A percentile compares a stretch with the other conserved stretches of the same genome.
These are phyloP conservation scores for Hucho hucho DNA, from an alignment of 2,113 vertebrate genomes.

Conservation along the genomic window DNA sequence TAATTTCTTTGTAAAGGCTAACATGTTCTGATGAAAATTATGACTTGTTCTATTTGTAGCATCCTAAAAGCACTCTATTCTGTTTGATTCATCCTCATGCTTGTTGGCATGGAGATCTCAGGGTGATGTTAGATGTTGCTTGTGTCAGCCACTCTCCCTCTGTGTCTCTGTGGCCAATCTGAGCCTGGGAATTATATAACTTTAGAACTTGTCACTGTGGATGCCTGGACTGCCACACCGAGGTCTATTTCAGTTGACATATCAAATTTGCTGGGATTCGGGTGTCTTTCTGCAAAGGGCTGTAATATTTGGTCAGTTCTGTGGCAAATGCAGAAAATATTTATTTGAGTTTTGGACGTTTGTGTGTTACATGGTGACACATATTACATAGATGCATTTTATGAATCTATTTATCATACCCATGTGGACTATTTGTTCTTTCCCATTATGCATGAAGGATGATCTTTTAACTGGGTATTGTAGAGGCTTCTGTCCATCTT, in stretches of 20 bases:
- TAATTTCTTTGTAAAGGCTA: conserved; percentile 23
- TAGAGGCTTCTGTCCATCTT: not conserved
- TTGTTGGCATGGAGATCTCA: conserved; percentile 37
- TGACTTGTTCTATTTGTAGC: not conserved
- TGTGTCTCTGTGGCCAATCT: conserved; percentile 39
- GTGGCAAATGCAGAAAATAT: conserved; percentile 34
- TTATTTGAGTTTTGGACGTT: not conserved
- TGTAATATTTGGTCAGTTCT: conserved; percentile 53
- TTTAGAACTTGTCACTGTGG: conserved; percentile 55
- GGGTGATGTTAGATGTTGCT: conserved; percentile 40
- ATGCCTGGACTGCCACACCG: conserved; percentile 59
- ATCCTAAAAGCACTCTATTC: conserved; percentile 7
- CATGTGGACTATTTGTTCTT: not conserved
- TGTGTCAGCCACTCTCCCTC: conserved; percentile 49
- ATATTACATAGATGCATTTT: not conserved
- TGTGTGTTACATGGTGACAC: conserved; percentile 8
- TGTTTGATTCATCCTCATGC: conserved; percentile 16
- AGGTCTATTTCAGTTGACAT: conserved; percentile 60
- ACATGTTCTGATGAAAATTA: conserved; percentile 7
- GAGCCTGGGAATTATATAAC: conserved; percentile 67
- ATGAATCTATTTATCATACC: not conserved
- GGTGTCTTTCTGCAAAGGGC: conserved; percentile 37
- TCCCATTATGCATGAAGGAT: not conserved
- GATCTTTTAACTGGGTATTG: not conserved
- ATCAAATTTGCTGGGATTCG: conserved; percentile 58